Conservation (phyloP, 2,888 invertebrate genomes). For the Pyrocoelia pectoralis region DNA sequence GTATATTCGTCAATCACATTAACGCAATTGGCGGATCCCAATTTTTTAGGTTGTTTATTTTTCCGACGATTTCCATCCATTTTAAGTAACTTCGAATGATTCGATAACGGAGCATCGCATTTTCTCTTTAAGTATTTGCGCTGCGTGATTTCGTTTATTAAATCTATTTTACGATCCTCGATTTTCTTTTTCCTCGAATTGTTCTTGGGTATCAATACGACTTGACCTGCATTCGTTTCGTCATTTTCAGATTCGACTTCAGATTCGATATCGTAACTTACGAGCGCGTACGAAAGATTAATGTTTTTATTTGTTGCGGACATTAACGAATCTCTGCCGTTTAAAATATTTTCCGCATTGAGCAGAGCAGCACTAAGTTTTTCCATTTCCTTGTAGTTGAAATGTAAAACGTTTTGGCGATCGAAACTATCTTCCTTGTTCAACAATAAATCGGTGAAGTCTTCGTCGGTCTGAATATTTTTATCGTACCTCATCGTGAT, state of each 20-base stretch:
- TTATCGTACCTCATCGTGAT: conserved; percentile 49
- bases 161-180: conserved; percentile 50
- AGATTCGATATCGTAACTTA: conserved; percentile 52
- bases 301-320: background rate
- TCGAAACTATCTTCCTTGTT: conserved; percentile 15
- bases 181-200: conserved; percentile 46
- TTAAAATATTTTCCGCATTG: conserved; percentile 37
- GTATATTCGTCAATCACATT: background rate
- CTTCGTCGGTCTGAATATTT: conserved; percentile 55
- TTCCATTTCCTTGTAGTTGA: conserved; percentile 24
- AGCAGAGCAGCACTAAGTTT: conserved; percentile 24
- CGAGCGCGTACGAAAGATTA: conserved; percentile 44
- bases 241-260: conserved; percentile 44
- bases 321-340: conserved; percentile 19
- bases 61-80: conserved; percentile 55
- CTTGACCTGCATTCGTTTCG: conserved; percentile 17
- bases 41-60: conserved; percentile 56
- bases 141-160: conserved; percentile 54
- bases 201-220: conserved; percentile 20
- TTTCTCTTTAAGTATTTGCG: conserved; percentile 53
- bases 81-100: conserved; percentile 51
- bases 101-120: conserved; percentile 39
- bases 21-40: conserved; percentile 30
- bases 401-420: background rate
- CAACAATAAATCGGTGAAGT: conserved; percentile 18